Evolutionary conservation across 2,113 vertebrate genomes (phyloP).

Genomic region (Paraplagusia blochii): DNA sequence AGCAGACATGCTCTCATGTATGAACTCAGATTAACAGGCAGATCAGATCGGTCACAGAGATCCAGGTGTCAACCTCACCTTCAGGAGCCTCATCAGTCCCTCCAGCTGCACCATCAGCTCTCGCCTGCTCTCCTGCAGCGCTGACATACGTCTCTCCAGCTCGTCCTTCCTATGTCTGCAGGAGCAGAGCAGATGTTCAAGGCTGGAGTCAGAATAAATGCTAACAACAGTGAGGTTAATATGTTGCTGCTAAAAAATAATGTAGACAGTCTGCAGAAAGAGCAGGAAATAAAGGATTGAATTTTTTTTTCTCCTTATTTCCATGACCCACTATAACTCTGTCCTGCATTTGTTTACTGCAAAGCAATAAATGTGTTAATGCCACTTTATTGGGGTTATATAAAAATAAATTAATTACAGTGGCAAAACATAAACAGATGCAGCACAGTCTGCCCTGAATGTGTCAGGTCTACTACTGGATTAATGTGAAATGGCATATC

Average conservation of each 20-base stretch:
- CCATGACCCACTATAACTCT: no score
- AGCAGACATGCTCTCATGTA: constrained; percentile 1
- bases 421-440: no score
- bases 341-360: no score
- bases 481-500: no score
- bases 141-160: constrained; percentile 93
- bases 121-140: constrained; percentile 89
- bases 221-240: not conserved
- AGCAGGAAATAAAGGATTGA: no score
- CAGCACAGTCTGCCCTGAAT: no score
- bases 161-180: constrained; percentile 95
- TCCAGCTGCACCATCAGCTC: constrained; percentile 97
- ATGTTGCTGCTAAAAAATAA: not conserved
- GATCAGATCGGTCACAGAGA: not conserved
- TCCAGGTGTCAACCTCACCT: constrained; percentile 72
- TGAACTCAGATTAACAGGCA: not conserved
- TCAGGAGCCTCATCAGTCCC: constrained; percentile 94
- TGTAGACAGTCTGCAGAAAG: not conserved
- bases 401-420: no score
- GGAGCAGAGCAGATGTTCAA: not conserved
- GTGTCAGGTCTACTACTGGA: no score
- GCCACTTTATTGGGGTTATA: no score
- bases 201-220: not conserved
- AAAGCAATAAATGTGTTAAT: no score
- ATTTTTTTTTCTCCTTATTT: no score